A percentile compares a stretch with the other conserved stretches of the same genome.
phyloP scores from a whole-genome alignment of 2,797 vertebrate genomes.

The Bufotes viridis region DNA sequence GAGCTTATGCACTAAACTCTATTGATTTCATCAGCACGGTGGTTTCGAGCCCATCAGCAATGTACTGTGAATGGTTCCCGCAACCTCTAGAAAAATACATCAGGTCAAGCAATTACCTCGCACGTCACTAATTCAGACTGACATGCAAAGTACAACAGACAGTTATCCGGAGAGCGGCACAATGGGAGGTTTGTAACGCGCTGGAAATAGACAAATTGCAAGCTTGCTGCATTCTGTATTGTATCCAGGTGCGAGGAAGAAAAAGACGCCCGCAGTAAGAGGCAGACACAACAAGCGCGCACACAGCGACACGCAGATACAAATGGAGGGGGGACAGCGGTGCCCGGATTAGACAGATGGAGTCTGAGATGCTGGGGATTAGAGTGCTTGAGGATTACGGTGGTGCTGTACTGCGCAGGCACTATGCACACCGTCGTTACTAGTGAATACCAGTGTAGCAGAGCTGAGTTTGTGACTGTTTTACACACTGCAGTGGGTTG shows the following conservation, averaged over 20 bases:
- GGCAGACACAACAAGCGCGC: background rate
- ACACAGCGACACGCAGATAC: background rate
- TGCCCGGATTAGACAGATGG: conserved; percentile 59
- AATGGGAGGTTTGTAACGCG: background rate
- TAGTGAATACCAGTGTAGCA: background rate
- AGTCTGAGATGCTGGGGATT: conserved; percentile 48
- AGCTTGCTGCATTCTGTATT: background rate
- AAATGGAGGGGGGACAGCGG: background rate
- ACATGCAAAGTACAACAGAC: background rate
- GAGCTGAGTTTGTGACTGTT: background rate
- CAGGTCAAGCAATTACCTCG: conserved; percentile 19
- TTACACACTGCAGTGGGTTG: no score
- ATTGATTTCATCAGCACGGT: conserved; percentile 13
- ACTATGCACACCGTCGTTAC: background rate
- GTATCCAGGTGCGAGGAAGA: background rate
- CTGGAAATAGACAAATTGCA: background rate
- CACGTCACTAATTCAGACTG: conserved; percentile 27
- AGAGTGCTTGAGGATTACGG: conserved; percentile 26
- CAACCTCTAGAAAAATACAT: conserved; percentile 18
- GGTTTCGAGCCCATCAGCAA: background rate
- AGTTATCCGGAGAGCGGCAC: background rate
- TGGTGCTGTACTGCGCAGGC: background rate
- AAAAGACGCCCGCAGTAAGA: background rate
- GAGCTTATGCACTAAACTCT: conserved; percentile 12
- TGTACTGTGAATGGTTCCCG: conserved; percentile 10